Percentiles rank a stretch among this genome's conserved stretches.
Evolutionary conservation across 2,888 invertebrate genomes (phyloP).

Genomic region (Tupiocoris notatus): DNA sequence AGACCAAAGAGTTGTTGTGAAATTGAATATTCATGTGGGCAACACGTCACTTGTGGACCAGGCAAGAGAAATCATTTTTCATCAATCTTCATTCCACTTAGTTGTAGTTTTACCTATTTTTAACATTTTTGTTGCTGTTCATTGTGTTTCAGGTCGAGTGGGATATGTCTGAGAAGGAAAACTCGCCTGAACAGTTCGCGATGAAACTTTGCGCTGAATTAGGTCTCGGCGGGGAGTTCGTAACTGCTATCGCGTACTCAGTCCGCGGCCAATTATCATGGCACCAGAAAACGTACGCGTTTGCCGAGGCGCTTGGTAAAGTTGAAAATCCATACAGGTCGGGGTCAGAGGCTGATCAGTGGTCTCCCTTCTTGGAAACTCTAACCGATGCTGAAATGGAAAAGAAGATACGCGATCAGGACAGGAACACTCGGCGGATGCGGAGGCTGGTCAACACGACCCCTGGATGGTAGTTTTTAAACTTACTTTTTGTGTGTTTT

Average conservation of each 20-base stretch:
- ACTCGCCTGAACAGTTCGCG: conserved; percentile 97
- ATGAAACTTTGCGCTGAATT: conserved; percentile 93
- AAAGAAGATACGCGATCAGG: conserved; percentile 99
- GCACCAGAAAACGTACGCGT: conserved; percentile 97
- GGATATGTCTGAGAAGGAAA: conserved; percentile 98
- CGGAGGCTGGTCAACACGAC: conserved; percentile 90
- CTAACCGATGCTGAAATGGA: conserved; percentile 99
- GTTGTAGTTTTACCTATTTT: too few relatives aligned
- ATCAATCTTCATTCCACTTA: too few relatives aligned
- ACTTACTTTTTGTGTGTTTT: too few relatives aligned
- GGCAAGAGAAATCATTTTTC: too few relatives aligned
- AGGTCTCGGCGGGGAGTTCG: conserved; percentile 97
- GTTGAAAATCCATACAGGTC: conserved; percentile 93
- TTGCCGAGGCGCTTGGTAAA: conserved; percentile 90
- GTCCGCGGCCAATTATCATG: conserved; percentile 96
- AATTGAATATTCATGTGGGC: conserved; percentile 95
- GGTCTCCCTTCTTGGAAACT: conserved; percentile 98
- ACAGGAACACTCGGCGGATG: conserved; percentile 97
- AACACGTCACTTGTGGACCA: conserved; percentile 98
- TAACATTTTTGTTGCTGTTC: too few relatives aligned
- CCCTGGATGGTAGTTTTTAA: conserved; percentile 86
- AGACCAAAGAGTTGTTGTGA: conserved; percentile 84
- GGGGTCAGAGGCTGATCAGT: conserved; percentile 93
- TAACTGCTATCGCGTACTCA: conserved; percentile 96
- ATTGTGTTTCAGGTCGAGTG: conserved; percentile 84